Conservation (phyloP, 2,797 vertebrate species). For the Hypotaenidia okinawae region DNA sequence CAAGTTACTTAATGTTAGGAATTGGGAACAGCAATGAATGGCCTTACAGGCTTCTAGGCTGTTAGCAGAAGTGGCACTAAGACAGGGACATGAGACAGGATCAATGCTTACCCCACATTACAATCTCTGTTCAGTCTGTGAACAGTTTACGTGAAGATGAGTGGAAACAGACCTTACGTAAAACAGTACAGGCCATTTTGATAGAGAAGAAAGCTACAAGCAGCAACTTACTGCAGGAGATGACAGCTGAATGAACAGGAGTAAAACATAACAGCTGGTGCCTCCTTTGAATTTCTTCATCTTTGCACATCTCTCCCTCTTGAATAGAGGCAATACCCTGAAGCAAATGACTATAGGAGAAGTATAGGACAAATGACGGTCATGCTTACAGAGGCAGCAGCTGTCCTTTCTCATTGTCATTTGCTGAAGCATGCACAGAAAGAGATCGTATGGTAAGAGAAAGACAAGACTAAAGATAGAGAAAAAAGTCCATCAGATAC, state of each 20-base stretch:
- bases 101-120: rapidly evolving
- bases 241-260: background rate
- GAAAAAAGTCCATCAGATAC: background rate
- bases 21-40: background rate
- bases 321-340: background rate
- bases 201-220: background rate
- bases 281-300: background rate
- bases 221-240: background rate
- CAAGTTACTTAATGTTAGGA: background rate
- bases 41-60: background rate
- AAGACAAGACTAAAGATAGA: background rate
- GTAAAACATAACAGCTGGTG: conserved; percentile 16
- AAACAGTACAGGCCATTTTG: background rate
- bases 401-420: background rate
- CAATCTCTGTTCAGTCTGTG: background rate
- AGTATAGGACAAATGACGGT: background rate
- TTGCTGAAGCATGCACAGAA: background rate
- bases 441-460: background rate
- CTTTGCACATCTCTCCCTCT: background rate
- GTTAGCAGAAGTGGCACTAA: background rate
- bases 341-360: background rate
- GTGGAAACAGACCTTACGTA: background rate
- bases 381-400: conserved; percentile 4
- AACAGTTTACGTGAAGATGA: background rate
- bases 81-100: background rate